phyloP scores from a whole-genome alignment of 1,140 invertebrate species.

The Euura saliciscinereae region DNA sequence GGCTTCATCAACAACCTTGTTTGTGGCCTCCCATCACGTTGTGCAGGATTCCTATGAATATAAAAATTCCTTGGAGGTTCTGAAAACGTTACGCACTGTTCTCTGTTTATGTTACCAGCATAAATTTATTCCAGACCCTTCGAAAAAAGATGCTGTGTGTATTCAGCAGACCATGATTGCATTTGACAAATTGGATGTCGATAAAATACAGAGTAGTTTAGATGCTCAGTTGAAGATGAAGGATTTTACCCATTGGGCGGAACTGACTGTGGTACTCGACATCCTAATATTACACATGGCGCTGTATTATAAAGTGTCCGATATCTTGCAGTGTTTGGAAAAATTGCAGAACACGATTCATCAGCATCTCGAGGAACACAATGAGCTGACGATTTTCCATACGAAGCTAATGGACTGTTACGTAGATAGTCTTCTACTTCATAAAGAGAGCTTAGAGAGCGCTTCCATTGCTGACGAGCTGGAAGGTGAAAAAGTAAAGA shows the following conservation, averaged over 20 bases:
- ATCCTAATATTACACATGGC: slow-evolving; percentile 33
- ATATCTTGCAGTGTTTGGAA: slow-evolving; percentile 25
- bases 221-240: neutral
- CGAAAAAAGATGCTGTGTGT: too few species aligned
- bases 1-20: too few species aligned
- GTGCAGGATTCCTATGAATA: too few species aligned
- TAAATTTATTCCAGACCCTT: too few species aligned
- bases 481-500: slow-evolving; percentile 13
- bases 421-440: slow-evolving; percentile 27
- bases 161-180: too few species aligned
- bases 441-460: neutral
- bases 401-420: slow-evolving; percentile 33
- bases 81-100: too few species aligned
- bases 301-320: neutral
- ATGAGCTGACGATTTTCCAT: too few species aligned
- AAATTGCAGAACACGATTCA: slow-evolving; percentile 18
- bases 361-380: slow-evolving; percentile 22
- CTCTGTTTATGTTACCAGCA: too few species aligned
- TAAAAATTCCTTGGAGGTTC: too few species aligned
- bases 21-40: too few species aligned
- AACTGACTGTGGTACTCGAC: slow-evolving; percentile 29
- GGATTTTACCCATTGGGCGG: neutral
- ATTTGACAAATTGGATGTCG: too few species aligned
- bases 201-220: neutral
- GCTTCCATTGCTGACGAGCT: neutral